Percentiles rank a stretch among this genome's conserved stretches.
phyloP scores from a whole-genome alignment of 2,113 vertebrate genomes.

The Grammomys dolichurus region DNA sequence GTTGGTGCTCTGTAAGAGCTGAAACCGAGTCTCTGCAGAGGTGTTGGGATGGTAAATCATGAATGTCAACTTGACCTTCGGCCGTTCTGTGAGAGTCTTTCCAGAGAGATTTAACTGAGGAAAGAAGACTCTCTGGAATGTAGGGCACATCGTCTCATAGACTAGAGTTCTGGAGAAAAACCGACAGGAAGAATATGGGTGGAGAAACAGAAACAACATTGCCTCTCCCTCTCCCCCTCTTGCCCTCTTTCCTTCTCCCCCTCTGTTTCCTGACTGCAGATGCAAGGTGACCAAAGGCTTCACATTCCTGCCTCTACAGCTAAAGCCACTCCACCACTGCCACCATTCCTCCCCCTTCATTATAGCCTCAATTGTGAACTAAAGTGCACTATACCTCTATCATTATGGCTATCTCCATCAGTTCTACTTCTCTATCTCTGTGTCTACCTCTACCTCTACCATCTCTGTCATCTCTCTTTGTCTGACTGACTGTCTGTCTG shows the following conservation, averaged over 20 bases:
- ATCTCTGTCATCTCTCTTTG: no score
- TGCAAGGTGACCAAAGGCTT: no score
- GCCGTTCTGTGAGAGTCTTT: neutral
- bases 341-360: no score
- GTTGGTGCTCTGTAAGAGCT: neutral
- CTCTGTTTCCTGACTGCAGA: neutral
- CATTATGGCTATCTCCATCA: neutral
- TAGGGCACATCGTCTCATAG: neutral
- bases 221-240: neutral
- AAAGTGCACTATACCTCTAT: neutral
- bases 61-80: neutral
- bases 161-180: neutral
- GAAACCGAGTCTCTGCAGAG: constrained; percentile 12
- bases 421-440: neutral
- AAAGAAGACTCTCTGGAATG: neutral
- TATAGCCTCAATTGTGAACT: neutral
- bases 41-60: neutral
- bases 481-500: no score
- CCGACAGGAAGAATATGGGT: neutral
- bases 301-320: neutral
- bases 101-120: neutral
- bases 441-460: neutral
- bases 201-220: no score
- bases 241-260: no score
- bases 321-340: neutral